These are phyloP conservation scores for Dromiciops gliroides DNA, from an alignment of 2,113 vertebrate genomes.

Conservation along the genomic window DNA sequence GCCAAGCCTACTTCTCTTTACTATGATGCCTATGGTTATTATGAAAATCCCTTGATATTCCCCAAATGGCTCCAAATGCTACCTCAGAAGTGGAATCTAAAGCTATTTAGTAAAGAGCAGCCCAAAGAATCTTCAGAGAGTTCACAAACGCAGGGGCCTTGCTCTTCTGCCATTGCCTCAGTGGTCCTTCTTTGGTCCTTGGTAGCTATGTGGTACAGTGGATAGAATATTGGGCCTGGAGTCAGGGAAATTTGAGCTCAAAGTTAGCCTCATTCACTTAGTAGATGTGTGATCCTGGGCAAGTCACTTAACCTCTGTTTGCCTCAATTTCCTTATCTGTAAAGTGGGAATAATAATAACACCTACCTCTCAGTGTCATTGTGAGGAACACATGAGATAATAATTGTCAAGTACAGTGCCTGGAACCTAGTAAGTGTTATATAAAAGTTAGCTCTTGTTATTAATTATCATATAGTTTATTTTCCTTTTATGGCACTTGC, in stretches of 20 bases:
- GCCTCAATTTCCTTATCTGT: background rate
- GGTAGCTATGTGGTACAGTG: background rate
- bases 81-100: background rate
- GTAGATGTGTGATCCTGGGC: background rate
- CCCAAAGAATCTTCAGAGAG: background rate
- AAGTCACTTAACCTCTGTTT: background rate
- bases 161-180: conserved; percentile 67
- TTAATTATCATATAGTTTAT: conserved; percentile 58
- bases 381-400: background rate
- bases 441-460: background rate
- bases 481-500: conserved; percentile 72
- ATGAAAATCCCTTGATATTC: background rate
- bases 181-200: conserved; percentile 61
- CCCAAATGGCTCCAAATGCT: background rate
- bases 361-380: background rate
- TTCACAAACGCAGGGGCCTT: conserved; percentile 59
- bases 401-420: background rate
- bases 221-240: background rate
- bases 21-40: background rate
- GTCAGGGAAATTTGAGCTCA: background rate
- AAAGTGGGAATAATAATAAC: background rate
- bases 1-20: background rate
- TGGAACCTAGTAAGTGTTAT: background rate
- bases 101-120: background rate
- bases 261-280: background rate